Percentiles rank a stretch among this genome's conserved stretches.
Conservation (phyloP, 2,113 vertebrate genomes). For the Sphaerodactylus townsendi region DNA sequence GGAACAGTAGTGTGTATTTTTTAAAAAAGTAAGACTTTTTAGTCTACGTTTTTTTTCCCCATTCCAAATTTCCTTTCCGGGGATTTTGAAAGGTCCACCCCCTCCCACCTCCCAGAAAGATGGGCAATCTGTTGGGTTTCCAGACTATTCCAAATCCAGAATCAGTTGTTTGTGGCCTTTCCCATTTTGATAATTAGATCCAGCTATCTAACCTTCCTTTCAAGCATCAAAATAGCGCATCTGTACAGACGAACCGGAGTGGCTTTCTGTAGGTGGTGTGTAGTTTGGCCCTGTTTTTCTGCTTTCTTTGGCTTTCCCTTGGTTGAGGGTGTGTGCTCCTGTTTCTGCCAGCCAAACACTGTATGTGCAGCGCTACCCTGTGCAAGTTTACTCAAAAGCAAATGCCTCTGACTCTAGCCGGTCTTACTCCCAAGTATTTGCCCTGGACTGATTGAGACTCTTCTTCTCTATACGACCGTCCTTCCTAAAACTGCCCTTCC, state of each 20-base stretch:
- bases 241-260: slow-evolving; percentile 36
- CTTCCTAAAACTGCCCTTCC: slow-evolving; percentile 65
- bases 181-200: slow-evolving; percentile 54
- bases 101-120: background rate
- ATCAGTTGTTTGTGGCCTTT: slow-evolving; percentile 26
- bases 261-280: slow-evolving; percentile 50
- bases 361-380: background rate
- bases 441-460: slow-evolving; percentile 26
- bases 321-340: slow-evolving; percentile 49
- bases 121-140: slow-evolving; percentile 29
- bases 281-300: slow-evolving; percentile 55
- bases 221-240: slow-evolving; percentile 48
- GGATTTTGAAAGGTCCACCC: background rate
- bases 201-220: slow-evolving; percentile 55
- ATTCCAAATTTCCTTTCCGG: slow-evolving; percentile 52
- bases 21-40: too few species aligned
- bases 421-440: background rate
- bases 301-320: slow-evolving; percentile 53
- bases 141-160: slow-evolving; percentile 23
- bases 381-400: background rate
- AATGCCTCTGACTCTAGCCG: background rate
- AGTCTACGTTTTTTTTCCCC: too few species aligned
- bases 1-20: slow-evolving; percentile 30
- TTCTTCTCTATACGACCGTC: slow-evolving; percentile 47
- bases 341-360: slow-evolving; percentile 57